These are phyloP conservation scores for Nephrotoma appendiculata DNA, from an alignment of 2,888 invertebrate genomes.

Conservation along the genomic window DNA sequence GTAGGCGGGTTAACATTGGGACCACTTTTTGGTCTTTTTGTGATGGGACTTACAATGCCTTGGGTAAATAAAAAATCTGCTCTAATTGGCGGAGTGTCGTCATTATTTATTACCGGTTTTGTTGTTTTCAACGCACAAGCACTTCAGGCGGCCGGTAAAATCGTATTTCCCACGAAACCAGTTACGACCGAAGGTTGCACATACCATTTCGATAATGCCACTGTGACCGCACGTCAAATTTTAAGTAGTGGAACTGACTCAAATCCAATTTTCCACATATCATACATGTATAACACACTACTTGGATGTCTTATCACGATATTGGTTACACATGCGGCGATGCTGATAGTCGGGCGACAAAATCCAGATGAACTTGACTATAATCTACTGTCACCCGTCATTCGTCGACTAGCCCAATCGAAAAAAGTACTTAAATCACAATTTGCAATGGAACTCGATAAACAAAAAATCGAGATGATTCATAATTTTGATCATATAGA, in stretches of 20 bases:
- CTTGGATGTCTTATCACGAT: background rate
- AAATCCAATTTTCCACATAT: background rate
- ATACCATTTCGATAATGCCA: constrained; percentile 17
- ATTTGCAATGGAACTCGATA: no score
- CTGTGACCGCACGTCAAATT: background rate
- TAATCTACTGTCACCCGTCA: background rate
- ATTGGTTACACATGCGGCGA: background rate
- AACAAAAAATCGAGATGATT: background rate
- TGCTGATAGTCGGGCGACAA: background rate
- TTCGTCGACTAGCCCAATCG: background rate
- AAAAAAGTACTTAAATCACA: background rate
- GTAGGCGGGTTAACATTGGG: constrained; percentile 50
- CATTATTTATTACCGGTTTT: constrained; percentile 50
- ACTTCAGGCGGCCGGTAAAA: constrained; percentile 45
- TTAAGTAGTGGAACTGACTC: background rate
- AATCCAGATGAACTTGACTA: background rate
- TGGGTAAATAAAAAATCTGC: constrained; percentile 52
- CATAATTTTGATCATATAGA: background rate
- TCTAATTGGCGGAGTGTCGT: constrained; percentile 47
- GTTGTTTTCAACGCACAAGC: constrained; percentile 40
- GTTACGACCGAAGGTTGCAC: constrained; percentile 36
- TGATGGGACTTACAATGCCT: constrained; percentile 48
- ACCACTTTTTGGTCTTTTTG: constrained; percentile 53
- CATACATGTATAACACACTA: background rate
- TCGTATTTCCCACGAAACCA: constrained; percentile 40